These are phyloP conservation scores for Argynnis bischoffii DNA, from an alignment of 2,888 invertebrate genomes.

Conservation along the genomic window DNA sequence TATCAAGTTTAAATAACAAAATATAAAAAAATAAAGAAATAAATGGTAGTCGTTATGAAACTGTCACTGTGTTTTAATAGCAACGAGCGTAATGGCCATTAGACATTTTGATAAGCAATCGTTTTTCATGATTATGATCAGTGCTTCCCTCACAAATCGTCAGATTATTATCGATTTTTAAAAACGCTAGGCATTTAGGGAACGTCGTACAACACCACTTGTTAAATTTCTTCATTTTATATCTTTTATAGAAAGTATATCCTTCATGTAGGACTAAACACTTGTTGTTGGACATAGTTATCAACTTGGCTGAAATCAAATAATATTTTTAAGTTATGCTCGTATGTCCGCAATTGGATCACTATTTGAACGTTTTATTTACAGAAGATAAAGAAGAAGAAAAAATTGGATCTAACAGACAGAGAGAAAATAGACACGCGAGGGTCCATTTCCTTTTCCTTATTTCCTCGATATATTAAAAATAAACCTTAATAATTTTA, in stretches of 20 bases:
- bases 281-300: constrained; percentile 47
- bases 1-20: no score
- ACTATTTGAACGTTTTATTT: no score
- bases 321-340: neutral
- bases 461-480: no score
- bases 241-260: constrained; percentile 43
- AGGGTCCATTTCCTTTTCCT: no score
- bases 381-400: no score
- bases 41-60: no score
- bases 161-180: constrained; percentile 32
- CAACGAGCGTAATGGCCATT: constrained; percentile 28
- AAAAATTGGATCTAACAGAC: no score
- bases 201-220: constrained; percentile 49
- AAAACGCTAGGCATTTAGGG: constrained; percentile 37
- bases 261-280: constrained; percentile 37
- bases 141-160: constrained; percentile 20
- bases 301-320: constrained; percentile 37
- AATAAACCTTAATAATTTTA: no score
- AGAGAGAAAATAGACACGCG: no score
- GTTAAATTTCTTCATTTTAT: constrained; percentile 33
- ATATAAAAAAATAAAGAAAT: no score
- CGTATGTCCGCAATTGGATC: no score
- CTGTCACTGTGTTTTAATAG: neutral
- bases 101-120: constrained; percentile 13
- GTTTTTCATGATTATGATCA: constrained; percentile 31